Evolutionary conservation across 2,888 invertebrate species (phyloP), one percentile per base, ranked within the genome.

Genomic region (Scaptodrosophila latifasciaeformis): DNA sequence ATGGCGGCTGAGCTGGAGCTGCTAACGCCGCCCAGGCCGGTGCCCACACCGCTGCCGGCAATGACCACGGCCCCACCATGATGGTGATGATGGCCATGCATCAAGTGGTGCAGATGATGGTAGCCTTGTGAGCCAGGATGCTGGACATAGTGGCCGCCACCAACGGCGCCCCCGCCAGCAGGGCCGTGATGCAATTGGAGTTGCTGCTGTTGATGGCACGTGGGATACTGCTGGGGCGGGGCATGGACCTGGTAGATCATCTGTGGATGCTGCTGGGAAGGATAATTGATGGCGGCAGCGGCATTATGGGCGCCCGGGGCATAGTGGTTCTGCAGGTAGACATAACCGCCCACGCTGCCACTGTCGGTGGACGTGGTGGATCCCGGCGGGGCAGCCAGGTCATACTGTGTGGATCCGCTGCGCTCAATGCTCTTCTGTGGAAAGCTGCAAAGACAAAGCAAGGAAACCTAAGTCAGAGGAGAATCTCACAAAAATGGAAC

Each of bases 351-450:
- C 27, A 72, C 77, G 31, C 62, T 67, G 42, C 56, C 52, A 42
- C 72, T 65, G 17, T 80, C 82, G 7, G 74, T 70, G 52, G 79
- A 65, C 37, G 70, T 59, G 62, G 71, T 75, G 45, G 83, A 82
- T 19, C 81, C 81, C 18, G 66, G 56, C 4, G 63, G 68, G 43
- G 61, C 82, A 42, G 83, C 72, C 63, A 83, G 70, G 24, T 82
- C 84, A 64, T 86, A 86, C 52, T 86, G 86, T 61, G 84, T 81
- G 59, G 86, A 83, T 60, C 83, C 84, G 58, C 83, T 85, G 55
- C 86, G 84, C 66, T 87, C 86, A 55, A 85, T 82, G 67, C 83
- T 76, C 75, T 86, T 86, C 76, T 86, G 86, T 50, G 86, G 86
- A 79, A 86, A 86, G 76, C 86, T 86, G 65, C 9, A 85, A 75